Conservation (phyloP, 2,113 vertebrate species). For the Carassius auratus region DNA sequence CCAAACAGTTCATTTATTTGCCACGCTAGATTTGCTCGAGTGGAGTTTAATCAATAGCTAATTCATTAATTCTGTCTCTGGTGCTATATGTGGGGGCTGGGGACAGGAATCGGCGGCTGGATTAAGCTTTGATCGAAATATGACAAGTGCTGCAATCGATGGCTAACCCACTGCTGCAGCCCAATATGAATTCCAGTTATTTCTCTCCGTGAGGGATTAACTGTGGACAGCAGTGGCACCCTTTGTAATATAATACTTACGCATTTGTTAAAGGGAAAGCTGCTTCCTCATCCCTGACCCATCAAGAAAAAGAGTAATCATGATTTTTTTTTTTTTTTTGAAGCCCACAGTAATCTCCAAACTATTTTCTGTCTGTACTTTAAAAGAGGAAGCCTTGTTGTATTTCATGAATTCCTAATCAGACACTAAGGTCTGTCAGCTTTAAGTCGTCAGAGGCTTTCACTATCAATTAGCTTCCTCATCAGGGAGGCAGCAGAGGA, state of each 20-base stretch:
- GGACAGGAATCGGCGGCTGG: slow-evolving; percentile 71
- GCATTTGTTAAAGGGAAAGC: slow-evolving; percentile 53
- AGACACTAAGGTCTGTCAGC: slow-evolving; percentile 40
- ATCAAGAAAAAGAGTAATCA: slow-evolving; percentile 39
- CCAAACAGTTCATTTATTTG: slow-evolving; percentile 91
- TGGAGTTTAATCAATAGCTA: slow-evolving; percentile 95
- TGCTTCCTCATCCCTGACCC: not conserved
- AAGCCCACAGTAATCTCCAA: slow-evolving; percentile 39
- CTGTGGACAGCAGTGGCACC: slow-evolving; percentile 58
- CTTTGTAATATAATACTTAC: slow-evolving; percentile 53
- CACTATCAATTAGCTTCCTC: slow-evolving; percentile 55
- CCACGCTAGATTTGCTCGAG: slow-evolving; percentile 89
- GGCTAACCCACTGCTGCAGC: slow-evolving; percentile 60
- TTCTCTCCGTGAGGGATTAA: slow-evolving; percentile 66
- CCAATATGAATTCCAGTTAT: slow-evolving; percentile 73
- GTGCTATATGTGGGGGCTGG: slow-evolving; percentile 66
- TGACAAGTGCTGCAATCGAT: slow-evolving; percentile 73
- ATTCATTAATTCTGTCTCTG: slow-evolving; percentile 89
- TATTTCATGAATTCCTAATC: slow-evolving; percentile 54
- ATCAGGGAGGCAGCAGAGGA: slow-evolving; percentile 5
- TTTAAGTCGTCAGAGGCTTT: slow-evolving; percentile 46
- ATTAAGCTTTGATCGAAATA: slow-evolving; percentile 83
- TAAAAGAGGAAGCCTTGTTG: slow-evolving; percentile 39
- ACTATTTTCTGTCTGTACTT: slow-evolving; percentile 42
- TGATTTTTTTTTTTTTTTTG: slow-evolving; percentile 43